These are phyloP conservation scores for Limosa lapponica DNA, from an alignment of 2,797 vertebrate species.

Conservation along the genomic window DNA sequence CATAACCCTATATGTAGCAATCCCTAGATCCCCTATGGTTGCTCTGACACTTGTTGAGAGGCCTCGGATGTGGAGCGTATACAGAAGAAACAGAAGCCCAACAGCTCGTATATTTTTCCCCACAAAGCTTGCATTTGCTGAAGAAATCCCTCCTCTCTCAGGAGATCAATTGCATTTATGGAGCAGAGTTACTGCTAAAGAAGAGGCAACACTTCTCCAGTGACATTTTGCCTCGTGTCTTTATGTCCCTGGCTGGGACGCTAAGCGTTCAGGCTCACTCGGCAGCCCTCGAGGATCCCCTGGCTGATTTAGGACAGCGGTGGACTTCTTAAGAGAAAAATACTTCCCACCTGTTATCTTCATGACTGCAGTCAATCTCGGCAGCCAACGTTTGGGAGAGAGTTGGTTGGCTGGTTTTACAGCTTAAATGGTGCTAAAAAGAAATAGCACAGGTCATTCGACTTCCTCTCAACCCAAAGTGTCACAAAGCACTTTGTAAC, in stretches of 20 bases:
- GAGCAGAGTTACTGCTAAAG: conserved; percentile 58
- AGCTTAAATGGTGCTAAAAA: conserved; percentile 59
- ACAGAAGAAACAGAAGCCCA: neutral
- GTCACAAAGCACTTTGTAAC: conserved; percentile 1
- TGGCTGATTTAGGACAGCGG: conserved; percentile 43
- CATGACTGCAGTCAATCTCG: conserved; percentile 59
- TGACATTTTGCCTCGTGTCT: conserved; percentile 44
- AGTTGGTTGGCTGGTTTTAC: conserved; percentile 55
- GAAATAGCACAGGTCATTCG: conserved; percentile 41
- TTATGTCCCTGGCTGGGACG: conserved; percentile 49
- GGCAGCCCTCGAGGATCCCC: neutral
- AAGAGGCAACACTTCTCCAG: conserved; percentile 48
- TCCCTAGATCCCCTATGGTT: neutral
- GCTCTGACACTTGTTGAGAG: neutral
- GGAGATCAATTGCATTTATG: conserved; percentile 67
- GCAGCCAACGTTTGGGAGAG: conserved; percentile 28
- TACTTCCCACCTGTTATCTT: conserved; percentile 49
- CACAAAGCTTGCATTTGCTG: conserved; percentile 20
- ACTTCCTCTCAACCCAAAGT: conserved; percentile 50
- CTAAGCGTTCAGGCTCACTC: neutral
- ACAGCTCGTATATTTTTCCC: neutral
- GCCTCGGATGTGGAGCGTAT: neutral
- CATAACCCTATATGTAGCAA: accelerated
- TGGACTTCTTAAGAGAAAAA: conserved; percentile 46
- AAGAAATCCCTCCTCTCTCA: conserved; percentile 63